These are phyloP conservation scores for Halocynthia aurantium DNA, from an alignment of 23 tunicate genomes.

Conservation along the genomic window DNA sequence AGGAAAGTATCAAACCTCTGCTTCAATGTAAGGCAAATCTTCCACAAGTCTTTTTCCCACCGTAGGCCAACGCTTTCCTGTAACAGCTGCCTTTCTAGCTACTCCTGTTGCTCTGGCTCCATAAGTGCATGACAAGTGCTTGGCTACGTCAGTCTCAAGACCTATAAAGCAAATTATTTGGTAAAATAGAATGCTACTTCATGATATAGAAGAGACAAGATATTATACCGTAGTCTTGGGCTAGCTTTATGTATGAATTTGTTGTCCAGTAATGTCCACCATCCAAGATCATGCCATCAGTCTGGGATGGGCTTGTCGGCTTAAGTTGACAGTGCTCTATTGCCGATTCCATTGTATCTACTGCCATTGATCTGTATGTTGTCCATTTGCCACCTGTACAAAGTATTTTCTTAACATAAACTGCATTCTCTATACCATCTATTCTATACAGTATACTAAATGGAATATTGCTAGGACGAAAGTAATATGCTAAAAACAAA, in stretches of 20 bases:
- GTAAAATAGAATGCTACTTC: neutral
- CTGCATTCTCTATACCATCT: too few species aligned
- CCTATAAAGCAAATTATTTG: conserved; percentile 31
- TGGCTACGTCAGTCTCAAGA: conserved; percentile 86
- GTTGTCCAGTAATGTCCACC: conserved; percentile 94
- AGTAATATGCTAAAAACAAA: neutral
- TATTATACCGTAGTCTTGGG: conserved; percentile 76
- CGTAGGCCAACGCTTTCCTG: conserved; percentile 82
- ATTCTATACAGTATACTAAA: neutral
- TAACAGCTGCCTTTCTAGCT: conserved; percentile 82
- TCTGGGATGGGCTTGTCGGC: conserved; percentile 40
- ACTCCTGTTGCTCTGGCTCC: conserved; percentile 74
- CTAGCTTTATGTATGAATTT: conserved; percentile 79
- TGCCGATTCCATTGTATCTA: conserved; percentile 75
- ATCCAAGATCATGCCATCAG: conserved; percentile 78
- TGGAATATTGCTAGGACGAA: neutral
- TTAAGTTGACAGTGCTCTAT: conserved; percentile 57
- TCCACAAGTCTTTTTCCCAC: conserved; percentile 80
- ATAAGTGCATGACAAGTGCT: conserved; percentile 74
- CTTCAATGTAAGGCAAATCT: conserved; percentile 91
- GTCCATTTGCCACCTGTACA: conserved; percentile 93
- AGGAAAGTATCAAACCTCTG: conserved; percentile 43
- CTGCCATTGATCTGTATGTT: conserved; percentile 91
- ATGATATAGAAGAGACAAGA: neutral
- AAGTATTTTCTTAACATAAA: too few species aligned